Evolutionary conservation across 2,113 vertebrate species (phyloP).

Genomic region (Haemorhous mexicanus): DNA sequence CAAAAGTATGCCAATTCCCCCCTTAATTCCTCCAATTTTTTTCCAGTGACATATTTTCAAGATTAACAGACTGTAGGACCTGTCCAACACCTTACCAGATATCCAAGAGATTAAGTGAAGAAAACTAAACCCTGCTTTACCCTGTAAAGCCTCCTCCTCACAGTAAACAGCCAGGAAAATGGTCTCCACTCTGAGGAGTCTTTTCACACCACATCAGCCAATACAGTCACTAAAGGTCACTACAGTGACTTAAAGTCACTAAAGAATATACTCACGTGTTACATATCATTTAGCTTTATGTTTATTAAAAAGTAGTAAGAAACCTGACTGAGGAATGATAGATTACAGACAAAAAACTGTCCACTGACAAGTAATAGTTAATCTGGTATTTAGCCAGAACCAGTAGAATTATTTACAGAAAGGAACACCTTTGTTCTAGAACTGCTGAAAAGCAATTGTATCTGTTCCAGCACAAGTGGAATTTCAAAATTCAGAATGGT

Average conservation of each 20-base stretch:
- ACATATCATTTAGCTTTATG: not conserved
- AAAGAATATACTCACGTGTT: not conserved
- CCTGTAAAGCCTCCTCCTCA: not conserved
- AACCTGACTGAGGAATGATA: not conserved
- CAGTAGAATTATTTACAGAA: not conserved
- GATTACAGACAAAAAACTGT: not conserved
- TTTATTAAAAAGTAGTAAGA: not conserved
- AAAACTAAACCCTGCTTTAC: not conserved
- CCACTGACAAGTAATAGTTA: not conserved
- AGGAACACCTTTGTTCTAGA: not conserved
- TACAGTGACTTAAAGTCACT: not conserved
- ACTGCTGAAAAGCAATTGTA: not conserved
- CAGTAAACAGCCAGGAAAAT: not conserved
- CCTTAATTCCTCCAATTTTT: not conserved
- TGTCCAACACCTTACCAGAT: not conserved
- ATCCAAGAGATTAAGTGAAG: not conserved
- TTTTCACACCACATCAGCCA: not conserved
- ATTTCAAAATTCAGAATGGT: not conserved
- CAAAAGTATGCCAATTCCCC: not conserved
- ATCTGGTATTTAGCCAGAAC: not conserved
- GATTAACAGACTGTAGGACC: not conserved
- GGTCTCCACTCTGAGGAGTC: not conserved
- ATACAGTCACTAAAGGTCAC: not conserved
- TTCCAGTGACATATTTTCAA: not conserved
- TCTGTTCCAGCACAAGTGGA: not conserved